Evolutionary conservation across 2,888 invertebrate species (phyloP).

Genomic region (Papilio protenor): DNA sequence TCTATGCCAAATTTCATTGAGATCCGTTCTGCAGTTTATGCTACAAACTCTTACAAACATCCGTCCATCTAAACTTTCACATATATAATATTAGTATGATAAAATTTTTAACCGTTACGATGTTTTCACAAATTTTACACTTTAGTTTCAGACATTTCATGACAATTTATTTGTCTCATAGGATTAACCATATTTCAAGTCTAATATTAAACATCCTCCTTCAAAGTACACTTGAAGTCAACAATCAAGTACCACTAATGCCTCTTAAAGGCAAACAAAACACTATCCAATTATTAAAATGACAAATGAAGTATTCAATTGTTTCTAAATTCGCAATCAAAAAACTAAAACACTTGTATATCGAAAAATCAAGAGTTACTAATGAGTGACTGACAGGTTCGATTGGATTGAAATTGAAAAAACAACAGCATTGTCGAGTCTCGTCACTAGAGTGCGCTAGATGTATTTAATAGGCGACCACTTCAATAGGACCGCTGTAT

Average conservation of each 20-base stretch:
- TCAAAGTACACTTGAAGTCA: neutral
- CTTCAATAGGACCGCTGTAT: slow-evolving; percentile 49
- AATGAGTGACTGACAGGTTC: slow-evolving; percentile 39
- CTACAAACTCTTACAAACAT: too few species aligned
- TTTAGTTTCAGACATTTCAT: neutral
- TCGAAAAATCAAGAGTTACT: slow-evolving; percentile 36
- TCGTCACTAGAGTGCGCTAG: slow-evolving; percentile 42
- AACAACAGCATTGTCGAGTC: slow-evolving; percentile 36
- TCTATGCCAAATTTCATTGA: too few species aligned
- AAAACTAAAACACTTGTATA: slow-evolving; percentile 22
- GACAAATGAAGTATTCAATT: slow-evolving; percentile 7
- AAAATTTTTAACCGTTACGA: too few species aligned
- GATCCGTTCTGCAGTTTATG: too few species aligned
- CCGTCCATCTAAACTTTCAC: too few species aligned
- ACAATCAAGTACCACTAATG: neutral
- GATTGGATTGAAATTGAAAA: slow-evolving; percentile 28
- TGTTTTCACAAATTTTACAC: too few species aligned
- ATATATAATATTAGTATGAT: too few species aligned
- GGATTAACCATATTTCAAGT: neutral
- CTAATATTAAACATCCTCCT: neutral
- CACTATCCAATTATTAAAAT: slow-evolving; percentile 12
- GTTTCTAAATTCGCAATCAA: slow-evolving; percentile 26
- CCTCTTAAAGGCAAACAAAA: neutral
- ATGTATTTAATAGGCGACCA: slow-evolving; percentile 45
- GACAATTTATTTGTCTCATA: neutral